These are phyloP conservation scores for Stratiolaelaps scimitus DNA, from an alignment of 1,140 invertebrate genomes.

Conservation along the genomic window DNA sequence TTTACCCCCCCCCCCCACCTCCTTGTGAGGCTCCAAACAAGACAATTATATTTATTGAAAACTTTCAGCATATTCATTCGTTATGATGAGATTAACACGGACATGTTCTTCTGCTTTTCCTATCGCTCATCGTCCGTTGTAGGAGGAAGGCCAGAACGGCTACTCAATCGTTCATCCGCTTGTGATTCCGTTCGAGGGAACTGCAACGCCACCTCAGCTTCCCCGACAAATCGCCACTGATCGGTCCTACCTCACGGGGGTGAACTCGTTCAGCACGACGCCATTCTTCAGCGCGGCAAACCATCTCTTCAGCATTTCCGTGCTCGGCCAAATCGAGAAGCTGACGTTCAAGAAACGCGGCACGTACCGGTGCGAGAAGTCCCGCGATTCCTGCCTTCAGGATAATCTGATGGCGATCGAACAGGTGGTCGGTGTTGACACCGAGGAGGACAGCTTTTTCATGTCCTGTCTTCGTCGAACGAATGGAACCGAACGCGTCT, in stretches of 20 bases:
- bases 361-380: neutral
- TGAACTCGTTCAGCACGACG: neutral
- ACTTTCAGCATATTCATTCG: too few species aligned
- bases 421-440: neutral
- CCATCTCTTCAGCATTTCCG: neutral
- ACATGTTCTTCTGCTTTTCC: too few species aligned
- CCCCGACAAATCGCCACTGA: neutral
- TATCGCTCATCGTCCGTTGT: too few species aligned
- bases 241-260: neutral
- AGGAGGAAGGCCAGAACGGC: too few species aligned
- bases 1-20: too few species aligned
- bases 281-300: neutral
- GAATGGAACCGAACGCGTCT: neutral
- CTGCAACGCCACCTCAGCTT: neutral
- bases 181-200: neutral
- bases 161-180: too few species aligned
- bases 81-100: too few species aligned
- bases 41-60: too few species aligned
- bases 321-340: neutral
- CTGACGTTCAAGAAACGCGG: slow-evolving; percentile 12
- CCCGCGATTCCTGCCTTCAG: neutral
- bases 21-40: too few species aligned
- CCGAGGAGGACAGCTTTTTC: neutral
- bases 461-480: neutral
- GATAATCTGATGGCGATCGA: neutral